Evolutionary conservation across 1,140 invertebrate genomes (phyloP), one percentile per base, ranked within the genome.

Genomic region (Chelonus insularis): DNA sequence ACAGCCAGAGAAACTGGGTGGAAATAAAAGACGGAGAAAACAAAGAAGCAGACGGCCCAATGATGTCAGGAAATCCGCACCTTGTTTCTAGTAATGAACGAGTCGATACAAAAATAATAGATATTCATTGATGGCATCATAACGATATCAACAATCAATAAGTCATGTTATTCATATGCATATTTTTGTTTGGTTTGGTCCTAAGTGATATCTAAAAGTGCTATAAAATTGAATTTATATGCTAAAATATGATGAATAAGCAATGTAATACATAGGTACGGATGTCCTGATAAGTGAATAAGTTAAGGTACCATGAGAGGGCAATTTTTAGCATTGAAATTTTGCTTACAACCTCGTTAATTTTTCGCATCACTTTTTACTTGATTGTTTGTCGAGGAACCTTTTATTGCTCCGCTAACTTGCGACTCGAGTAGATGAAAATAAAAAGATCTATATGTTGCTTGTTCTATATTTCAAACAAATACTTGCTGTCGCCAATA

Each of bases 281-380:
- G 41, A 43, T 43, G 41, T 43, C 18, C 41, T 16, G 41, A 43
- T 43, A 43, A 43, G 41, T 43, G 41, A 43, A 43, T 43, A 20
- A 14, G 41, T 16, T 21, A 4, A 43, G 14, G 16, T 43, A 7
- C 7, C 25, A 43, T 43, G 41, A 43, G 16, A 14, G 41, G 14
- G 41, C 12, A 16, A 1, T 43, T 43, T 43, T 16, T 21, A 18
- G 16, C 1, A 43, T 11, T 32, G 21, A 29, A 37, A 43, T 43
- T 70, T 59, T 60, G 56, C 57, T 45, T 59, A 51, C 61, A 65
- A 52, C 65, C 67, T 70, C 70, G 68, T 72, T 72, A 72, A 72
- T 70, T 72, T 70, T 70, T 72, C 68, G 50, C 55, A 57, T 52
- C 60, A 43, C 12, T 41, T 70, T 68, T 70, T 63, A 60, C 59